Conservation (phyloP, 2,888 invertebrate genomes). For the Eupsilia transversa region DNA sequence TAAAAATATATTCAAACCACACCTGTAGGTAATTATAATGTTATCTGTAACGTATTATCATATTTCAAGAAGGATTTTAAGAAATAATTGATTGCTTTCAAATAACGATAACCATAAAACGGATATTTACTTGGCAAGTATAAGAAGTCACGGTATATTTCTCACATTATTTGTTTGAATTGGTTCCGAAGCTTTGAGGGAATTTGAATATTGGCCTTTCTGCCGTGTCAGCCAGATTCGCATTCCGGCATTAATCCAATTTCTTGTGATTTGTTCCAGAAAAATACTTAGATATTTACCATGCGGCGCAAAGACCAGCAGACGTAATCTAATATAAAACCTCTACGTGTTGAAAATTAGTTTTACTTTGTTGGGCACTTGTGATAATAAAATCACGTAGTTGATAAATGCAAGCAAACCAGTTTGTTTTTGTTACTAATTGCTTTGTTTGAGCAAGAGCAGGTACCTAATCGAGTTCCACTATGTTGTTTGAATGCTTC, state of each 20-base stretch:
- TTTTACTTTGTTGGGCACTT: constrained; percentile 57
- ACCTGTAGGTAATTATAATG: neutral
- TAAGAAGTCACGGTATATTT: constrained; percentile 33
- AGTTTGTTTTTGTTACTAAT: constrained; percentile 58
- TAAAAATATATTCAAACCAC: neutral
- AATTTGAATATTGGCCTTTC: constrained; percentile 60
- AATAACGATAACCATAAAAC: constrained; percentile 16
- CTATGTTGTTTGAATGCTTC: constrained; percentile 49
- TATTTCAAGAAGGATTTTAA: neutral
- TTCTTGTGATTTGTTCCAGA: constrained; percentile 55
- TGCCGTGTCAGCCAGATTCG: constrained; percentile 41
- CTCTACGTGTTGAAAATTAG: constrained; percentile 58
- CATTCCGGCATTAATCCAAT: constrained; percentile 49
- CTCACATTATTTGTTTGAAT: constrained; percentile 51
- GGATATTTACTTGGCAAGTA: constrained; percentile 7
- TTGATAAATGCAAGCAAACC: constrained; percentile 58
- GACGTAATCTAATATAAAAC: constrained; percentile 59
- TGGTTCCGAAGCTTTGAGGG: constrained; percentile 27
- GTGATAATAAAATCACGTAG: constrained; percentile 56
- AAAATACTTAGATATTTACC: constrained; percentile 48
- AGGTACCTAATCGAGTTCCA: constrained; percentile 46
- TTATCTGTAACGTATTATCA: neutral
- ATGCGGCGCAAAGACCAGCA: constrained; percentile 32
- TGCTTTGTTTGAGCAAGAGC: constrained; percentile 47
- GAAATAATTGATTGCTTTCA: constrained; percentile 14